Base-by-base conservation (phyloP, 2,797 vertebrate species). In the Spondyliosoma cantharus region DNA sequence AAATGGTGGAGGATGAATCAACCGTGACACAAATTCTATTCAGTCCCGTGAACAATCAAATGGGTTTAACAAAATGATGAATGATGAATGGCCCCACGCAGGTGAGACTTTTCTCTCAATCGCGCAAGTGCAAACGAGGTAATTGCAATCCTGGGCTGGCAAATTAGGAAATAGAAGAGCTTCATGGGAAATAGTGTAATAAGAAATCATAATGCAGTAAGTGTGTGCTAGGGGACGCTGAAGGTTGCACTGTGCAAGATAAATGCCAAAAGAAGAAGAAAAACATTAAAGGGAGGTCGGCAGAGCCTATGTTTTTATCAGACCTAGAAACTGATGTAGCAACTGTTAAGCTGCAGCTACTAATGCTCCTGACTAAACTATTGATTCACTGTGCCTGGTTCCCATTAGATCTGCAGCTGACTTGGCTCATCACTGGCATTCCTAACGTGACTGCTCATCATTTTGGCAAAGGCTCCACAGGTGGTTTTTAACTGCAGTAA, bases 21-120 rank as follows among this genome's bases (percentile, higher is more conserved):
- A 77, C 69, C 71, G 71, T 63, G 64, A 82, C 83, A 78, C 59
- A 82, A 73, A 87, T 66, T 62, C 61, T 62, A 56, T 78, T 89
- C 60, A 74, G 56, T 66, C 29, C 69, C 45, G 61, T 9, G 27
- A 54, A 75, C 71, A 37, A 76, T 56, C 24, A 25, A 64, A 7
- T 13, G 50, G 68, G 43, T 61, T 81, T 65, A 67, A 78, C 58
- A 56, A 71, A 74, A 74, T 24, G 49, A 83, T 66, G 74, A 78
- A 82, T 76, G 52, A 82, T 76, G 52, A 68, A 45, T 85, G 80
- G 76, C 65, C 78, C 4, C 15, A 46, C 0, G 19, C 71, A 64
- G 46, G 68, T 68, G 17, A 42, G 22, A 61, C 32, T 48, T 65
- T 73, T 63, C 60, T 19, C 58, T 64, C 24, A 70, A 73, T 81